phyloP scores from a whole-genome alignment of 2,888 invertebrate genomes.

The Oscheius sp. region DNA sequence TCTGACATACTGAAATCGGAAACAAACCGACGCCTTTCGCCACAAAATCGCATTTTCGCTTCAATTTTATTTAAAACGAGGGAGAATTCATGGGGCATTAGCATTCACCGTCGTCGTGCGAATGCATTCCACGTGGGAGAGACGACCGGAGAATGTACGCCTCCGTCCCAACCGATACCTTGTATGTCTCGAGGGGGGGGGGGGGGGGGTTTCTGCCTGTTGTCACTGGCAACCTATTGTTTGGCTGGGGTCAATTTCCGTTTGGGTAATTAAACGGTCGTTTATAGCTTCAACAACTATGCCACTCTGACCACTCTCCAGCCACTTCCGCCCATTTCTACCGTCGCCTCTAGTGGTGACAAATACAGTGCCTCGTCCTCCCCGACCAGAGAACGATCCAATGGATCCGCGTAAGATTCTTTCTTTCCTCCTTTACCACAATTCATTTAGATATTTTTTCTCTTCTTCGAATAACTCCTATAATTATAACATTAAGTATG shows the following conservation, averaged over 20 bases:
- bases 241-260: background rate
- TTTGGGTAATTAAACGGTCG: background rate
- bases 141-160: constrained; percentile 16
- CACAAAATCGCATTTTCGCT: background rate
- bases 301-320: constrained; percentile 34
- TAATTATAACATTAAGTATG: constrained; percentile 30
- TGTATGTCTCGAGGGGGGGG: background rate
- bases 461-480: constrained; percentile 21
- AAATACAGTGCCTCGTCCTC: constrained; percentile 28
- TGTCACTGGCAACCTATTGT: background rate
- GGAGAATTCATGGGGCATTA: constrained; percentile 27
- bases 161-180: background rate
- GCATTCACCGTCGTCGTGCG: constrained; percentile 17
- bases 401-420: background rate
- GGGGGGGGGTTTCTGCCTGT: background rate
- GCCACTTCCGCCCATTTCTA: constrained; percentile 33
- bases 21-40: too few species aligned
- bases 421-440: background rate
- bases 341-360: constrained; percentile 31
- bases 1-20: background rate
- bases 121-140: constrained; percentile 23
- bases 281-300: constrained; percentile 35
- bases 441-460: constrained; percentile 26
- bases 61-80: background rate
- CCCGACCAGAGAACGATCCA: constrained; percentile 19